Evolutionary conservation across 2,888 invertebrate species (phyloP).

Genomic region (Monopis laevigella): DNA sequence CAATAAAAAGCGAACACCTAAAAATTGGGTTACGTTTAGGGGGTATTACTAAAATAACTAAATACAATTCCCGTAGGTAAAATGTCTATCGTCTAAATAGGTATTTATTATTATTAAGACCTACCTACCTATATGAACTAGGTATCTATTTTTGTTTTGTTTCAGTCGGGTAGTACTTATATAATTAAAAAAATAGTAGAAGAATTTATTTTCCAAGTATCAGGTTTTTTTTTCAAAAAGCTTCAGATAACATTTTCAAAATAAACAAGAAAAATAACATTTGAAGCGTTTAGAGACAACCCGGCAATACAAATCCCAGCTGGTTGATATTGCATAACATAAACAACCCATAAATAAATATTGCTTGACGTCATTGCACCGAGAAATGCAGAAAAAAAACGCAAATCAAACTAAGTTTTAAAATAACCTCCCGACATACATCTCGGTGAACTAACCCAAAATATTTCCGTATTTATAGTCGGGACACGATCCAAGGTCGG

Average conservation of each 20-base stretch:
- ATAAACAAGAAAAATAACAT: neutral
- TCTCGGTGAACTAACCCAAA: conserved; percentile 32
- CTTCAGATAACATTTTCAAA: conserved; percentile 6
- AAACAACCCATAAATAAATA: conserved; percentile 20
- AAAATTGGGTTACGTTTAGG: too few species aligned
- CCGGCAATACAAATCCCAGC: neutral
- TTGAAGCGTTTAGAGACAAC: neutral
- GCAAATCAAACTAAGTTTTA: conserved; percentile 32
- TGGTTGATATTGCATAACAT: conserved; percentile 18
- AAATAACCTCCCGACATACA: conserved; percentile 33
- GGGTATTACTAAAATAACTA: too few species aligned
- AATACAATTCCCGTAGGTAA: too few species aligned
- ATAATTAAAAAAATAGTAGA: too few species aligned
- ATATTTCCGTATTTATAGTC: conserved; percentile 63
- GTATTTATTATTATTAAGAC: too few species aligned
- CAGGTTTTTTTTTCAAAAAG: too few species aligned
- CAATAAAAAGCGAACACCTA: too few species aligned
- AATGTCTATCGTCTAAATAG: too few species aligned
- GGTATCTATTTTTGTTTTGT: too few species aligned
- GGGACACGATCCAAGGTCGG: conserved; percentile 54
- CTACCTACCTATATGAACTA: too few species aligned
- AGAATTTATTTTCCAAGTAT: too few species aligned
- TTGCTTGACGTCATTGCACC: conserved; percentile 1
- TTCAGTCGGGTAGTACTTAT: too few species aligned
- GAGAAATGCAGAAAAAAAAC: neutral